Evolutionary conservation across 2,888 invertebrate species (phyloP).

Genomic region (Drosophila algonquin): DNA sequence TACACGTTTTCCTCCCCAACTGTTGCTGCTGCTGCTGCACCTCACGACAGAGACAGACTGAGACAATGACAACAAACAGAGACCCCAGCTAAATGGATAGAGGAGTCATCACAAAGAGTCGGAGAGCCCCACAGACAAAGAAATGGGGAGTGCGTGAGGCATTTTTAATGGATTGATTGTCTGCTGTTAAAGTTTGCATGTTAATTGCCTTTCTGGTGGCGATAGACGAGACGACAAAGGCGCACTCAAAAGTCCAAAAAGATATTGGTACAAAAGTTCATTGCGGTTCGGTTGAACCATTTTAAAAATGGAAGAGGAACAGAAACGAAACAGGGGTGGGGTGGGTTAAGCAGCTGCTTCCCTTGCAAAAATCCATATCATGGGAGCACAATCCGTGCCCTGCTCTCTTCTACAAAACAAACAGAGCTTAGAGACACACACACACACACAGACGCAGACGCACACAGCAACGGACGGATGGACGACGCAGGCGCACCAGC

Average conservation of each 20-base stretch:
- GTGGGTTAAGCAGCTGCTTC: slow-evolving; percentile 24
- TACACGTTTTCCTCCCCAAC: slow-evolving; percentile 58
- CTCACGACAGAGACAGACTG: slow-evolving; percentile 43
- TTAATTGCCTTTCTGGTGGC: slow-evolving; percentile 56
- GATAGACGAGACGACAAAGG: slow-evolving; percentile 36
- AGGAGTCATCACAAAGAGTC: slow-evolving; percentile 4
- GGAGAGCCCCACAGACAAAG: slow-evolving; percentile 43
- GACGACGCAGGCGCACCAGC: slow-evolving; percentile 43
- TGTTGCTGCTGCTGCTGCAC: slow-evolving; percentile 40
- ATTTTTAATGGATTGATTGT: slow-evolving; percentile 62
- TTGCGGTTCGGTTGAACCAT: slow-evolving; percentile 1
- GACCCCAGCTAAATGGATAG: background rate
- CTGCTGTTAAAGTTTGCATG: slow-evolving; percentile 57
- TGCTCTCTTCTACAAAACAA: slow-evolving; percentile 32
- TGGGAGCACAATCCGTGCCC: slow-evolving; percentile 11
- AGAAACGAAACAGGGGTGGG: no score
- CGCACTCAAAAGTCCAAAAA: slow-evolving; percentile 33
- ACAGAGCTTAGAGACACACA: slow-evolving; percentile 50
- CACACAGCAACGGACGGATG: slow-evolving; percentile 25
- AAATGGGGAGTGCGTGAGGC: slow-evolving; percentile 61
- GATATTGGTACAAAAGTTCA: slow-evolving; percentile 21
- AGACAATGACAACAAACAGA: slow-evolving; percentile 16
- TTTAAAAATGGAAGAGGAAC: slow-evolving; percentile 4
- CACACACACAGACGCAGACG: slow-evolving; percentile 30
- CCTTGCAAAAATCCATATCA: slow-evolving; percentile 43